These are phyloP conservation scores for Babylonia areolata DNA, from an alignment of 1,140 invertebrate genomes.

Conservation along the genomic window DNA sequence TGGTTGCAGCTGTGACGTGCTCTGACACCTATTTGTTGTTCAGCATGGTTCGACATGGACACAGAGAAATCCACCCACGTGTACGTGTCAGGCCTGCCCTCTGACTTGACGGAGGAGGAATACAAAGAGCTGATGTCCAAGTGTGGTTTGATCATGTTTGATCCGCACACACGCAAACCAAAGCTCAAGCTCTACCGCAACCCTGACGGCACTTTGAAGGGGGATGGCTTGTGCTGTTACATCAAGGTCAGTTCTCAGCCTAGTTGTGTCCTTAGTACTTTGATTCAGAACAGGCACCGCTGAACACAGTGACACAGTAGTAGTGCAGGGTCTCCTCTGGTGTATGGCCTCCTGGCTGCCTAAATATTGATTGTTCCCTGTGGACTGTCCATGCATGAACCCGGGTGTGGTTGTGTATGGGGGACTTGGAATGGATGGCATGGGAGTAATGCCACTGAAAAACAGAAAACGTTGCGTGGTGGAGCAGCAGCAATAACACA, in stretches of 20 bases:
- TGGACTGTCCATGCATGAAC: no score
- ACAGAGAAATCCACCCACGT: slow-evolving; percentile 97
- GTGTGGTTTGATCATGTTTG: slow-evolving; percentile 95
- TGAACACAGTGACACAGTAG: no score
- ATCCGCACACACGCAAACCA: slow-evolving; percentile 87
- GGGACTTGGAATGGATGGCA: no score
- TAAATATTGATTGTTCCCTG: no score
- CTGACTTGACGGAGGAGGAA: slow-evolving; percentile 89
- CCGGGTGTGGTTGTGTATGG: no score
- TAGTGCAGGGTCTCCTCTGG: no score
- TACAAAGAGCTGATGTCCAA: slow-evolving; percentile 91
- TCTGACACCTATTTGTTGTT: slow-evolving; percentile 27
- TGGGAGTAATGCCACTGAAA: no score
- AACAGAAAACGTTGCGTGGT: no score
- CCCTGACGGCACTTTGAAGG: slow-evolving; percentile 88
- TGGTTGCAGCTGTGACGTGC: no score
- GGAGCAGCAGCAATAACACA: no score
- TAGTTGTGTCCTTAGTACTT: not conserved
- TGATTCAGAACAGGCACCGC: no score
- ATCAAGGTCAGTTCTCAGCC: slow-evolving; percentile 82
- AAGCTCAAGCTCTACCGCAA: slow-evolving; percentile 97
- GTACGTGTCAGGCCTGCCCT: slow-evolving; percentile 95
- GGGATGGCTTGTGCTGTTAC: slow-evolving; percentile 97
- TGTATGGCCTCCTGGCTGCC: no score
- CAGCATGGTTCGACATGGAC: slow-evolving; percentile 93